Evolutionary conservation across 2,113 vertebrate genomes (phyloP).

Genomic region (Eurypyga helias): DNA sequence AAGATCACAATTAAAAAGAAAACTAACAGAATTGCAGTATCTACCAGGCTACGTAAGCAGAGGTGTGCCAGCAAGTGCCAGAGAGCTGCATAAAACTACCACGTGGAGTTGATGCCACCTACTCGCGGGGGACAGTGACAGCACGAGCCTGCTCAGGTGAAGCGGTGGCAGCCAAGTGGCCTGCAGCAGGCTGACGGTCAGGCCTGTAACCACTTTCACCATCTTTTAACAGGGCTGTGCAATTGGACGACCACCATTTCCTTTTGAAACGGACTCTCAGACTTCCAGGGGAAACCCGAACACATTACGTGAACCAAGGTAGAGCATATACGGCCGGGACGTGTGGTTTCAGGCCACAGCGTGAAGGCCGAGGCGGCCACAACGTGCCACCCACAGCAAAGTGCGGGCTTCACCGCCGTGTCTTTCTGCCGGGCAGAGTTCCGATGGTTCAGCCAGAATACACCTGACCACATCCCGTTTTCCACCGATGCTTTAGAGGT

Average conservation of each 20-base stretch:
- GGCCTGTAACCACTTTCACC: neutral
- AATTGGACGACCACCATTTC: neutral
- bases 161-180: neutral
- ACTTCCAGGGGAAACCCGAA: neutral
- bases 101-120: neutral
- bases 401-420: neutral
- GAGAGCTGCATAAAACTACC: neutral
- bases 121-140: neutral
- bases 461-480: neutral
- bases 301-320: neutral
- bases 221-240: neutral
- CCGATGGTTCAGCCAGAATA: neutral
- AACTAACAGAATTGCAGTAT: neutral
- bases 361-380: neutral
- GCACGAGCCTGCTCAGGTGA: neutral
- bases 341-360: neutral
- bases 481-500: neutral
- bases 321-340: neutral
- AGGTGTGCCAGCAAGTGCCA: conserved; percentile 50
- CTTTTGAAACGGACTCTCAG: neutral
- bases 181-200: neutral
- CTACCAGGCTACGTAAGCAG: conserved; percentile 64
- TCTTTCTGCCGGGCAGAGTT: neutral
- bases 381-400: neutral
- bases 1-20: neutral